Evolutionary conservation across 2,888 invertebrate species (phyloP).

Genomic region (Rhorus exstirpatorius): DNA sequence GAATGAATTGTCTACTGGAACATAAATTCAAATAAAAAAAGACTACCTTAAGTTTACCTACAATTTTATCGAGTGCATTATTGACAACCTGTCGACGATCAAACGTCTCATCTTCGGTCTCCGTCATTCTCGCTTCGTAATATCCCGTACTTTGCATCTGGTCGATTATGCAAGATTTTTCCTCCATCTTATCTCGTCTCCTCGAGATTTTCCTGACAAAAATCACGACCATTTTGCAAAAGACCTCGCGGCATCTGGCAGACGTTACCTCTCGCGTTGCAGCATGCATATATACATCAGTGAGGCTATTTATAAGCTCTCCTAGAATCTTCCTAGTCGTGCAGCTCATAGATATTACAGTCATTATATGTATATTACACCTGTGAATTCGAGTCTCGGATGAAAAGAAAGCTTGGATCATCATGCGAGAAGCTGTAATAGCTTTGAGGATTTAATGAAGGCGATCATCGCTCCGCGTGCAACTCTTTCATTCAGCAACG

Average conservation of each 20-base stretch:
- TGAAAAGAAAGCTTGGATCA: neutral
- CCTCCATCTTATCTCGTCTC: slow-evolving; percentile 69
- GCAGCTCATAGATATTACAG: slow-evolving; percentile 27
- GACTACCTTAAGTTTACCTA: neutral
- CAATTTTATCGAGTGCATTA: neutral
- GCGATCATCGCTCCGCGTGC: neutral
- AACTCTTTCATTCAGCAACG: slow-evolving; percentile 14
- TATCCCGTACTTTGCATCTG: slow-evolving; percentile 43
- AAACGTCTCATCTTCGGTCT: slow-evolving; percentile 2
- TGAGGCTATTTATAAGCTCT: slow-evolving; percentile 14
- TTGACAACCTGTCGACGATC: slow-evolving; percentile 1
- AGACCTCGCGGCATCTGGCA: slow-evolving; percentile 79
- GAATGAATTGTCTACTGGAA: too few species aligned
- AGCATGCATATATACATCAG: neutral
- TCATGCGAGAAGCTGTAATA: slow-evolving; percentile 16
- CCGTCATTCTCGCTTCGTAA: slow-evolving; percentile 12
- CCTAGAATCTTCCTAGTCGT: slow-evolving; percentile 6
- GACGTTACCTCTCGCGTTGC: slow-evolving; percentile 79
- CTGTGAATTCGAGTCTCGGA: slow-evolving; percentile 1
- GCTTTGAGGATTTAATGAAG: slow-evolving; percentile 16
- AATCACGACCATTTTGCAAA: slow-evolving; percentile 78
- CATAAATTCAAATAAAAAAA: neutral
- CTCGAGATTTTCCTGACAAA: slow-evolving; percentile 58
- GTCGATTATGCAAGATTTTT: slow-evolving; percentile 50
- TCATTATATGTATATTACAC: slow-evolving; percentile 25